Evolutionary conservation across 2,888 invertebrate genomes (phyloP).

Genomic region (Dendrolimus pini): DNA sequence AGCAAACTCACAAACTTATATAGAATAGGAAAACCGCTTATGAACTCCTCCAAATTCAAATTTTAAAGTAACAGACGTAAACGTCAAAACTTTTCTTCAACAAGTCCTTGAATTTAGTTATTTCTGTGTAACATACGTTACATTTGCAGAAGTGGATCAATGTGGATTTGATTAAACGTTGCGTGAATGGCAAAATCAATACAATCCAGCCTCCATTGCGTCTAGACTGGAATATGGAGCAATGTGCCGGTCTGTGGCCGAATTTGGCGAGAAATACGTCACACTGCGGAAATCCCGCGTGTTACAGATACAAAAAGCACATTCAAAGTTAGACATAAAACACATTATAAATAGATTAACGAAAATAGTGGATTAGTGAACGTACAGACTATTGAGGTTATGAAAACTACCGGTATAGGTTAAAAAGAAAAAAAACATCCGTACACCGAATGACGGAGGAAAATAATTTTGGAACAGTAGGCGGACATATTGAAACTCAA

Average conservation of each 20-base stretch:
- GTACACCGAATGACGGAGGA: conserved; percentile 42
- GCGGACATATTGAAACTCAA: conserved; percentile 70
- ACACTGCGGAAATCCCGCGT: not conserved
- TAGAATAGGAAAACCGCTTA: too few relatives aligned
- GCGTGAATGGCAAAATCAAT: not conserved
- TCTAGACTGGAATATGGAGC: not conserved
- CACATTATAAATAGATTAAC: conserved; percentile 5
- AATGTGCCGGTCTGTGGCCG: not conserved
- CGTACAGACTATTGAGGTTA: conserved; percentile 46
- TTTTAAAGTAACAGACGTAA: not conserved
- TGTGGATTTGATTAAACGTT: not conserved
- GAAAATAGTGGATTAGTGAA: conserved; percentile 4
- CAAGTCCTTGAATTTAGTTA: not conserved
- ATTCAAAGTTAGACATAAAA: conserved; percentile 4
- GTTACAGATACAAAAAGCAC: conserved; percentile 2
- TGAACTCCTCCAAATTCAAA: not conserved
- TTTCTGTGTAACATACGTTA: not conserved
- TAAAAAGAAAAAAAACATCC: conserved; percentile 29
- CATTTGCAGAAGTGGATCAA: not conserved
- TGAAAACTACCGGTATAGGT: conserved; percentile 34
- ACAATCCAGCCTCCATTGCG: not conserved
- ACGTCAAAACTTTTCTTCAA: not conserved
- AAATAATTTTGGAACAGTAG: conserved; percentile 56
- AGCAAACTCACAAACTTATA: too few relatives aligned
- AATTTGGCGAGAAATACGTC: not conserved